Conservation (phyloP, 1,140 invertebrate species). For the Drosophila lowei region DNA sequence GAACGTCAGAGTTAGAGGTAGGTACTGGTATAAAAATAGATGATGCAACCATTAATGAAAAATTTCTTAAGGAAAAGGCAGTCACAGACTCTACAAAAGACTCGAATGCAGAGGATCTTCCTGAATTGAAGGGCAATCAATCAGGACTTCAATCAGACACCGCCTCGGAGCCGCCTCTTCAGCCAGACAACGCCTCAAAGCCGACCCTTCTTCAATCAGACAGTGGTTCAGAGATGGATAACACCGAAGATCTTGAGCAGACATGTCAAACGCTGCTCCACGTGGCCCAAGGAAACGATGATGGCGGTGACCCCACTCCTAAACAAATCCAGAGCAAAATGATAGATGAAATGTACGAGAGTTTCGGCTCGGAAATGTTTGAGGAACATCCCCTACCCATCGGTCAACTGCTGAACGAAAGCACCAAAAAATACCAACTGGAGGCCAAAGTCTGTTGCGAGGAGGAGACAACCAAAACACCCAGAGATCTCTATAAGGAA, state of each 20-base stretch:
- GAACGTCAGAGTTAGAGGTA: too few relatives aligned
- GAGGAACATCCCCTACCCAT: conserved; percentile 11
- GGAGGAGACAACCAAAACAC: background rate
- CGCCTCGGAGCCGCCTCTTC: too few relatives aligned
- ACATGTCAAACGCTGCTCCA: conserved; percentile 10
- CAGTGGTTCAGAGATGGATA: conserved; percentile 34
- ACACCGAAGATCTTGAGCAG: conserved; percentile 9
- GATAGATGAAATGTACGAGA: conserved; percentile 43
- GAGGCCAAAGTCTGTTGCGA: conserved; percentile 11
- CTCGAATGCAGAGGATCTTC: too few relatives aligned
- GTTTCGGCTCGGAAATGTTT: conserved; percentile 10
- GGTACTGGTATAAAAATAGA: too few relatives aligned
- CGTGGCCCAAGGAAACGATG: conserved; percentile 4
- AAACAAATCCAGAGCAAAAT: conserved; percentile 35
- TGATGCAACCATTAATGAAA: too few relatives aligned
- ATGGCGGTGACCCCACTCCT: background rate
- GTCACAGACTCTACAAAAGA: too few relatives aligned
- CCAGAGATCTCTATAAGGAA: background rate
- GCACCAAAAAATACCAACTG: conserved; percentile 1
- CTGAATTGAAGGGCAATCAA: too few relatives aligned
- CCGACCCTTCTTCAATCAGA: background rate
- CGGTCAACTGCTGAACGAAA: conserved; percentile 10
- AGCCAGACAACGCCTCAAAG: background rate
- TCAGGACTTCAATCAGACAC: too few relatives aligned
- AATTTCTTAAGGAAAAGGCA: too few relatives aligned